A percentile compares a stretch with the other conserved stretches of the same genome.
These are phyloP conservation scores for human (Homo sapiens) DNA, from an alignment of 2,113 vertebrate genomes.

Conservation along the genomic window DNA sequence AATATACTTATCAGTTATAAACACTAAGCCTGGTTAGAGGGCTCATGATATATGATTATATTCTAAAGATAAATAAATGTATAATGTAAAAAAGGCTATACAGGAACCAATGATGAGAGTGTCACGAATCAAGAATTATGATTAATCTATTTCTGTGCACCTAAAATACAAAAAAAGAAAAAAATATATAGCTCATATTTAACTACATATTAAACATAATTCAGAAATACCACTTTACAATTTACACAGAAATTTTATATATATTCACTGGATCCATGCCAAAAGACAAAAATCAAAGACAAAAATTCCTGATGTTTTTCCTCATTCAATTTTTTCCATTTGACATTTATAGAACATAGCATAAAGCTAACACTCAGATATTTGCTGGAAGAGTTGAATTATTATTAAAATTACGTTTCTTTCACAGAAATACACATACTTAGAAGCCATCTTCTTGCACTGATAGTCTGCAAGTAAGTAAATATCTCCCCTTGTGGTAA, in stretches of 20 bases:
- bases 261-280: background rate
- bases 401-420: background rate
- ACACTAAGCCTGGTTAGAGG: background rate
- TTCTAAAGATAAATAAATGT: background rate
- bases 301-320: background rate
- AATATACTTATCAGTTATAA: background rate
- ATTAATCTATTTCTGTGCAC: background rate
- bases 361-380: background rate
- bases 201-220: background rate
- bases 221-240: conserved; percentile 1
- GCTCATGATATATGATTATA: background rate
- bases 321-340: background rate
- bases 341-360: background rate
- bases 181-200: background rate
- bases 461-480: conserved; percentile 96
- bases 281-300: conserved; percentile 26
- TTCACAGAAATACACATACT: conserved; percentile 85
- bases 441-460: conserved; percentile 98
- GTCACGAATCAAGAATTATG: conserved; percentile 35
- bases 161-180: background rate
- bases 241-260: background rate
- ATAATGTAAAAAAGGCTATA: background rate
- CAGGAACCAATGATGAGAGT: background rate
- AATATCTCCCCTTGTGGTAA: conserved; percentile 94
- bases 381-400: background rate